A percentile compares a stretch with the other conserved stretches of the same genome.
phyloP scores from a whole-genome alignment of 2,113 vertebrate genomes.

The Sclerurus mexicanus region DNA sequence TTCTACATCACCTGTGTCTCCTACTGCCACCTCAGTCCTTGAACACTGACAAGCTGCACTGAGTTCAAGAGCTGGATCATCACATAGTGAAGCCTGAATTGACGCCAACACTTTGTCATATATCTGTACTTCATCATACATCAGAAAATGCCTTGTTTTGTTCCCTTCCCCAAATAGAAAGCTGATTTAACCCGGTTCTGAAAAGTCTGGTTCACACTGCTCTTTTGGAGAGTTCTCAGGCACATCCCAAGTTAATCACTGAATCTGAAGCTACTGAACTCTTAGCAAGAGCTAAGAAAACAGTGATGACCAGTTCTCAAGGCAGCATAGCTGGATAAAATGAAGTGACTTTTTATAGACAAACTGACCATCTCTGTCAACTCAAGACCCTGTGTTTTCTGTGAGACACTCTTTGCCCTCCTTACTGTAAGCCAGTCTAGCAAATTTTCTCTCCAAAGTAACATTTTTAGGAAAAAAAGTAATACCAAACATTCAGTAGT shows the following conservation, averaged over 20 bases:
- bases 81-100: not conserved
- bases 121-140: not conserved
- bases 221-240: not conserved
- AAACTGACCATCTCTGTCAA: not conserved
- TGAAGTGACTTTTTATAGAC: not conserved
- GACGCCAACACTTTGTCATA: not conserved
- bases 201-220: not conserved
- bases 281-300: not conserved
- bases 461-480: not conserved
- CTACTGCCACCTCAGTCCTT: not conserved
- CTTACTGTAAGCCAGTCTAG: not conserved
- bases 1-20: not conserved
- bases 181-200: not conserved
- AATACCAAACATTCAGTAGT: not conserved
- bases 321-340: not conserved
- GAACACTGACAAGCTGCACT: not conserved
- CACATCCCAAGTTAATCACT: not conserved
- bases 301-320: not conserved
- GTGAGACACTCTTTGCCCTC: not conserved
- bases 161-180: not conserved
- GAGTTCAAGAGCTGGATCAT: not conserved
- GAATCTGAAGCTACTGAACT: not conserved
- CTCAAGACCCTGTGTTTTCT: not conserved
- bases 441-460: not conserved
- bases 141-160: not conserved